These are phyloP conservation scores for Pelagia noctiluca DNA, from an alignment of 30 jellyfish, hydroid and myxozoan genomes.

Conservation along the genomic window DNA sequence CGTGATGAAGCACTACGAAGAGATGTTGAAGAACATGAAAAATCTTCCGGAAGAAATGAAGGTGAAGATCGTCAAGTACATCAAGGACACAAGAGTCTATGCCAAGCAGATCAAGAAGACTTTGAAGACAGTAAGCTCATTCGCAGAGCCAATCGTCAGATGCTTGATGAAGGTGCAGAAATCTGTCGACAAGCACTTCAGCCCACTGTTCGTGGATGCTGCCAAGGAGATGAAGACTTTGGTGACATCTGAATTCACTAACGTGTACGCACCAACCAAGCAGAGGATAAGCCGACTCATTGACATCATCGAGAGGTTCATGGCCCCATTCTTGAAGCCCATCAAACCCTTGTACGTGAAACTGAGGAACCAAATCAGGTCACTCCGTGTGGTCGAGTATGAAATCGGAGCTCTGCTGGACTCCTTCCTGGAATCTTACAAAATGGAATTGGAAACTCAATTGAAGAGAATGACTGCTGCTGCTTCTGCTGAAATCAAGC, in stretches of 20 bases:
- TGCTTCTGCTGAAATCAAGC: constrained; percentile 7
- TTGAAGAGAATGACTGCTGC: constrained; percentile 6
- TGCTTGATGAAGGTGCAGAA: constrained; percentile 44
- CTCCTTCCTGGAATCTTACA: constrained; percentile 22
- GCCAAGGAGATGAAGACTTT: constrained; percentile 18
- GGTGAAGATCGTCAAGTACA: constrained; percentile 42
- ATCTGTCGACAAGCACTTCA: constrained; percentile 83
- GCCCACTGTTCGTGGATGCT: constrained; percentile 74
- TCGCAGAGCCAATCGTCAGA: constrained; percentile 42
- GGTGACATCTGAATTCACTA: constrained; percentile 46
- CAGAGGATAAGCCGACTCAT: constrained; percentile 25
- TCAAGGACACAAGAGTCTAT: constrained; percentile 54
- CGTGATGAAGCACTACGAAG: constrained; percentile 64
- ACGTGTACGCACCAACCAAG: constrained; percentile 59
- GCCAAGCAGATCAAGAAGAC: constrained; percentile 58
- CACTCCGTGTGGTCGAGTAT: constrained; percentile 59
- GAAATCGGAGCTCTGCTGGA: constrained; percentile 65
- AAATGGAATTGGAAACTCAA: constrained; percentile 32
- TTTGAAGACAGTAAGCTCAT: constrained; percentile 18
- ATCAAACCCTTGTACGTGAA: constrained; percentile 65
- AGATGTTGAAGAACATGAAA: constrained; percentile 49
- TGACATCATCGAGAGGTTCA: constrained; percentile 60
- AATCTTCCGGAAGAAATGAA: constrained; percentile 63
- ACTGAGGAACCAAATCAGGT: constrained; percentile 68
- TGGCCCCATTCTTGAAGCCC: constrained; percentile 82